Evolutionary conservation across 2,113 vertebrate species (phyloP).

Genomic region (Spilogale gracilis): DNA sequence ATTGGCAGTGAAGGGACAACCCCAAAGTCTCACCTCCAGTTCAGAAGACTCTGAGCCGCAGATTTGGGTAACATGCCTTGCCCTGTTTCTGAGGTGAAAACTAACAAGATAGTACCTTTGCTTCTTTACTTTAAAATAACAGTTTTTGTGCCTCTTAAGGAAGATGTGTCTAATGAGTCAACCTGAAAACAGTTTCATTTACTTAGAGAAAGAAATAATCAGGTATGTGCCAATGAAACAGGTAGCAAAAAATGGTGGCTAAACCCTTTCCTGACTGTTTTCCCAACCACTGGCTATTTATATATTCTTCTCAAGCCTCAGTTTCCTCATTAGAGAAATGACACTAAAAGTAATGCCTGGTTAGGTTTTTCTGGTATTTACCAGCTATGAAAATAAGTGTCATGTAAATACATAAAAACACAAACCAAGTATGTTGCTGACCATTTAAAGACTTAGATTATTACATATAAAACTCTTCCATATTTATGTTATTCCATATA

Average conservation of each 20-base stretch:
- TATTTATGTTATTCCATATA: background rate
- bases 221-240: background rate
- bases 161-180: background rate
- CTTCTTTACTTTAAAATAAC: background rate
- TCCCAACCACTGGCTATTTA: background rate
- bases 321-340: slow-evolving; percentile 40
- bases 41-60: background rate
- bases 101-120: background rate
- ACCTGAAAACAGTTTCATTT: slow-evolving; percentile 27
- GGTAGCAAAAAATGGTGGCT: background rate
- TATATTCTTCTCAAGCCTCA: background rate
- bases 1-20: background rate
- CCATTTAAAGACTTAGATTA: slow-evolving; percentile 10
- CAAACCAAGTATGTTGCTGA: background rate
- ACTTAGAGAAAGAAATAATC: slow-evolving; percentile 16
- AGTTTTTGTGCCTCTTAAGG: background rate
- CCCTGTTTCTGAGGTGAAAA: background rate
- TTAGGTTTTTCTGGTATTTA: background rate
- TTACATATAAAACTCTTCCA: background rate
- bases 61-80: background rate
- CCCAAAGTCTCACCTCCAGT: background rate
- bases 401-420: background rate
- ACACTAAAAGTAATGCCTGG: background rate
- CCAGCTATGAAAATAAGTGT: background rate
- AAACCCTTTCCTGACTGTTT: slow-evolving; percentile 15